These are phyloP conservation scores for Leucoptera coffeella DNA, from an alignment of 2,888 invertebrate genomes.

Conservation along the genomic window DNA sequence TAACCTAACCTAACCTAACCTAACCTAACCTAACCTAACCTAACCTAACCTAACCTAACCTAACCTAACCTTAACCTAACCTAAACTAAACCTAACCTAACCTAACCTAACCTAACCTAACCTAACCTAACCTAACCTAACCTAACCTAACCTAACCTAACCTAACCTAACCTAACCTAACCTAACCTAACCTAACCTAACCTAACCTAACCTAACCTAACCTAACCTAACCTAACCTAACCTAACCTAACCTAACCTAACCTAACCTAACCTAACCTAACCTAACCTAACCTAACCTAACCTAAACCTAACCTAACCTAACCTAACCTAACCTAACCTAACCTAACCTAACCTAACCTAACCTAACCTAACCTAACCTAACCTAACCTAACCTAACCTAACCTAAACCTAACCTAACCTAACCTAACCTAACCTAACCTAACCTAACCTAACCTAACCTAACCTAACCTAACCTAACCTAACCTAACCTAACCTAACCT, in stretches of 20 bases:
- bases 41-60: slow-evolving; percentile 8
- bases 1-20: slow-evolving; percentile 8
- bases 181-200: slow-evolving; percentile 7
- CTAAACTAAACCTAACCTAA: slow-evolving; percentile 7
- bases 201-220: slow-evolving; percentile 7
- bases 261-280: slow-evolving; percentile 3
- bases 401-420: slow-evolving; percentile 9
- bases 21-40: slow-evolving; percentile 7
- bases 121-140: slow-evolving; percentile 7
- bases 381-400: slow-evolving; percentile 9
- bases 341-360: slow-evolving; percentile 8
- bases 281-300: slow-evolving; percentile 2
- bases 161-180: slow-evolving; percentile 7
- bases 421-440: slow-evolving; percentile 9
- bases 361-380: slow-evolving; percentile 9
- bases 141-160: slow-evolving; percentile 7
- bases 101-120: slow-evolving; percentile 7
- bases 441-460: too few relatives aligned
- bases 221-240: slow-evolving; percentile 7
- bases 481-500: too few relatives aligned
- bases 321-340: slow-evolving; percentile 6
- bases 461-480: too few relatives aligned
- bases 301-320: too few relatives aligned
- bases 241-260: slow-evolving; percentile 7
- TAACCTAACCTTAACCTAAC: slow-evolving; percentile 7